Evolutionary conservation across 1,140 invertebrate species (phyloP).

Genomic region (Temnothorax curvispinosus): DNA sequence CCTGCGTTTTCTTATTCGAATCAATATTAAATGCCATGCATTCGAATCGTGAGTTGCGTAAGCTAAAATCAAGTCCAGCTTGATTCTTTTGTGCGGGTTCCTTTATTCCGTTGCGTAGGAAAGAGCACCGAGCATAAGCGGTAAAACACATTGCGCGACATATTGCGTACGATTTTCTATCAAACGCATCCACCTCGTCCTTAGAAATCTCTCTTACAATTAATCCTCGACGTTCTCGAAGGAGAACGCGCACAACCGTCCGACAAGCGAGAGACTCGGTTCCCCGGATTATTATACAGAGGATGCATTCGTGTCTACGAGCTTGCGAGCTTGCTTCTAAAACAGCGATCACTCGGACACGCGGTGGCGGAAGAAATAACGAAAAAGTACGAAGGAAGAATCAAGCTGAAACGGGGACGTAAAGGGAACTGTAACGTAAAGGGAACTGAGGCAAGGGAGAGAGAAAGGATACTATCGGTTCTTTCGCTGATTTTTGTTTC

Average conservation of each 20-base stretch:
- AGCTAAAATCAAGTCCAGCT: constrained; percentile 77
- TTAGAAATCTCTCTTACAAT: not conserved
- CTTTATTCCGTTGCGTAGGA: constrained; percentile 26
- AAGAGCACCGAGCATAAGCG: constrained; percentile 2
- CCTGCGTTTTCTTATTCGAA: constrained; percentile 20
- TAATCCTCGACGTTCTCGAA: not conserved
- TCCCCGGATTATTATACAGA: not conserved
- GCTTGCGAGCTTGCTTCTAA: constrained; percentile 44
- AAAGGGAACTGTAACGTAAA: not conserved
- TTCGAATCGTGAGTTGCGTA: constrained; percentile 47
- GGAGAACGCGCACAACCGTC: not conserved
- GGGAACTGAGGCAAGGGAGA: not conserved
- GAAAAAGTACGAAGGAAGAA: constrained; percentile 60
- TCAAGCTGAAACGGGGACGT: constrained; percentile 30
- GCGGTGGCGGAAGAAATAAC: constrained; percentile 32
- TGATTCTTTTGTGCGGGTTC: constrained; percentile 68
- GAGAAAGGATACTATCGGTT: constrained; percentile 29
- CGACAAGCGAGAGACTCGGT: not conserved
- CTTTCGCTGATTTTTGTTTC: too few relatives aligned
- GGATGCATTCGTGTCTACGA: constrained; percentile 23
- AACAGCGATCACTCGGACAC: constrained; percentile 34
- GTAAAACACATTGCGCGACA: constrained; percentile 30
- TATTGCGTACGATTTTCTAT: constrained; percentile 13
- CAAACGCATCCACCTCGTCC: not conserved
- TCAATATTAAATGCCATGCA: constrained; percentile 61